phyloP scores from a whole-genome alignment of 2,888 invertebrate species.

The Dynastes tityus region DNA sequence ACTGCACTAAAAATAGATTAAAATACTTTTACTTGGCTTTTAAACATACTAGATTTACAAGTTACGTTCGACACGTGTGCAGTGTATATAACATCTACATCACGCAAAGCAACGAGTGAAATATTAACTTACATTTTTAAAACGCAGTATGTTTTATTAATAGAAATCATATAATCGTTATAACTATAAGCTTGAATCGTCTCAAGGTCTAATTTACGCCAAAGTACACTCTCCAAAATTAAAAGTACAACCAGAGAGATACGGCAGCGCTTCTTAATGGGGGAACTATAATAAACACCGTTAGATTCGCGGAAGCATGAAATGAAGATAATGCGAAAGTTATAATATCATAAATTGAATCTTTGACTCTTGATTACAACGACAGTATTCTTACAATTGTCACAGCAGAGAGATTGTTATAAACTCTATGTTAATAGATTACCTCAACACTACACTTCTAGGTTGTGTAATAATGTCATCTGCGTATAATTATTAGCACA shows the following conservation, averaged over 20 bases:
- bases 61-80: slow-evolving; percentile 2
- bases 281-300: too few relatives aligned
- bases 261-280: too few relatives aligned
- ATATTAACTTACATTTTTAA: slow-evolving; percentile 3
- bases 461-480: slow-evolving; percentile 11
- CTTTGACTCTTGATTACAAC: too few relatives aligned
- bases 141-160: too few relatives aligned
- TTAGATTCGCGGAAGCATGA: too few relatives aligned
- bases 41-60: background rate
- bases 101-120: too few relatives aligned
- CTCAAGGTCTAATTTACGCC: background rate
- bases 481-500: background rate
- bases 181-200: background rate
- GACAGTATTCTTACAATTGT: background rate
- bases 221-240: too few relatives aligned
- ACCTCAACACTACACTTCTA: slow-evolving; percentile 3
- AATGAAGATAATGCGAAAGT: too few relatives aligned
- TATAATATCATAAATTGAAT: too few relatives aligned
- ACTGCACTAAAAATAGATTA: slow-evolving; percentile 8
- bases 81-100: too few relatives aligned
- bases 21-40: background rate
- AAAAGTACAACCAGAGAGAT: too few relatives aligned
- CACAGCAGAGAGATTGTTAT: slow-evolving; percentile 12
- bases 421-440: background rate
- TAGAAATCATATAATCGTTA: background rate